These are phyloP conservation scores for Takifugu ocellatus DNA, from an alignment of 2,797 vertebrate genomes.

Conservation along the genomic window DNA sequence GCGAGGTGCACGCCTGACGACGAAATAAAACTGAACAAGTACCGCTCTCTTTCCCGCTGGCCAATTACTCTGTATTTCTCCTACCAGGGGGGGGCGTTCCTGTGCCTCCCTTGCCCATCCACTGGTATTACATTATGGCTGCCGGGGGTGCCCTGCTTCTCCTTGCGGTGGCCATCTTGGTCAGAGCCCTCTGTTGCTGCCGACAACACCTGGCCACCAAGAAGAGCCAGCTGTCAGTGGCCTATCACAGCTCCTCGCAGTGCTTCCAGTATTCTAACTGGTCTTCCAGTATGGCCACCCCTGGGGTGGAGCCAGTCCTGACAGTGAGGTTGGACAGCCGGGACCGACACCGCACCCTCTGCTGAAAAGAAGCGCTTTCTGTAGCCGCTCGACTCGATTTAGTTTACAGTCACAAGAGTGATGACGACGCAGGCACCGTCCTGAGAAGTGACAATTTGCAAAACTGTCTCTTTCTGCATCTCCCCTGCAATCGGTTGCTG, in stretches of 20 bases:
- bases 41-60: constrained; percentile 64
- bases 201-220: constrained; percentile 97
- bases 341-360: constrained; percentile 83
- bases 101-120: constrained; percentile 97
- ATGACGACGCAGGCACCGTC: constrained; percentile 32
- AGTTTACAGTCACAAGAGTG: constrained; percentile 42
- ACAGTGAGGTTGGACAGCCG: constrained; percentile 97
- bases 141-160: constrained; percentile 94
- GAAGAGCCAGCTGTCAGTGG: constrained; percentile 97
- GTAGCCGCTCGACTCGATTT: constrained; percentile 19
- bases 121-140: constrained; percentile 99
- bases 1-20: constrained; percentile 60
- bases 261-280: constrained; percentile 88
- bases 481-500: constrained; percentile 33
- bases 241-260: constrained; percentile 94
- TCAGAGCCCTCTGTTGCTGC: constrained; percentile 95
- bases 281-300: constrained; percentile 85
- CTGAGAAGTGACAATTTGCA: constrained; percentile 37
- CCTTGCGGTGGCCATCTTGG: constrained; percentile 92
- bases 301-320: constrained; percentile 92
- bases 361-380: constrained; percentile 73
- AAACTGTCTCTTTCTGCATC: constrained; percentile 30
- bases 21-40: constrained; percentile 39
- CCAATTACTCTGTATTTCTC: constrained; percentile 89
- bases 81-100: constrained; percentile 95